Conservation (phyloP, 2,888 invertebrate genomes). For the Ischnura elegans region DNA sequence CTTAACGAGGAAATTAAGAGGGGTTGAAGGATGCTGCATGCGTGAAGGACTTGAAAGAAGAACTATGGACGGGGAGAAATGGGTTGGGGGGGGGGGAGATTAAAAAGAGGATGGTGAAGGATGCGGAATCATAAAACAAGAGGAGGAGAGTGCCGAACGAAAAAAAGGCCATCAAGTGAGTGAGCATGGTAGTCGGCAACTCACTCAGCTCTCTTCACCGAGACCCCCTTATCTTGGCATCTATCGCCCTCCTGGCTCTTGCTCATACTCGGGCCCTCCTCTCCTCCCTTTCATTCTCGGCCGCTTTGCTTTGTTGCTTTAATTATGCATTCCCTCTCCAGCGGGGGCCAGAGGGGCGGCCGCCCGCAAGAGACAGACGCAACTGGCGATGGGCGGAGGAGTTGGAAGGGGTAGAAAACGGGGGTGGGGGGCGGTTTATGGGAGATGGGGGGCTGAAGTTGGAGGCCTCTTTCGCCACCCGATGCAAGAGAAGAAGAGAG, state of each 20-base stretch:
- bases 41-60: neutral
- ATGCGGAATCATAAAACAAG: conserved; percentile 31
- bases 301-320: conserved; percentile 27
- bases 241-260: neutral
- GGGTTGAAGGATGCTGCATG: neutral
- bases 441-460: neutral
- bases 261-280: neutral
- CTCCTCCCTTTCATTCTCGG: neutral
- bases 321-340: conserved; percentile 30
- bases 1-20: conserved; percentile 13
- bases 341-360: neutral
- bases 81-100: neutral
- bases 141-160: neutral
- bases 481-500: neutral
- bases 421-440: neutral
- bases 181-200: neutral
- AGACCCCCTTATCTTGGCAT: neutral
- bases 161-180: conserved; percentile 29
- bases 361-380: conserved; percentile 23
- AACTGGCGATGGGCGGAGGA: conserved; percentile 24
- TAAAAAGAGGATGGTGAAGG: neutral
- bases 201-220: neutral
- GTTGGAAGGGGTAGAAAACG: neutral
- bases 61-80: too few relatives aligned
- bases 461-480: neutral